Evolutionary conservation across 2,797 vertebrate species (phyloP).

Genomic region (Balearica regulorum): DNA sequence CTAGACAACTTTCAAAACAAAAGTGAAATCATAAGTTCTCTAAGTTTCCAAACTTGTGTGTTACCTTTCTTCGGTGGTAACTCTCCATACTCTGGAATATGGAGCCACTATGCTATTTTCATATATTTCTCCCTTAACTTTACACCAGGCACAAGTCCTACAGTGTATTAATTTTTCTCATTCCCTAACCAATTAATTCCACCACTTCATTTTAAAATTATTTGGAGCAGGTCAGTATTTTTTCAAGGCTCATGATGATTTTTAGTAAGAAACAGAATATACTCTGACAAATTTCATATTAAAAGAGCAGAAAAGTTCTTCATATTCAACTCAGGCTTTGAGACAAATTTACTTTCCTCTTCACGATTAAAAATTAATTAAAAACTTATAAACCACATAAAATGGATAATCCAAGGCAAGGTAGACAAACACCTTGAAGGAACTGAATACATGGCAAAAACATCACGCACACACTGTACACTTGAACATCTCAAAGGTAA

Average conservation of each 20-base stretch:
- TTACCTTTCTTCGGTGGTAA: not conserved
- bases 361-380: not conserved
- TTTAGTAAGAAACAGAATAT: not conserved
- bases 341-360: not conserved
- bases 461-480: not conserved
- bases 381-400: not conserved
- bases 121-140: not conserved
- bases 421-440: not conserved
- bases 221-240: not conserved
- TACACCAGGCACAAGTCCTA: not conserved
- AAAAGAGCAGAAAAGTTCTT: not conserved
- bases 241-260: not conserved
- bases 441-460: not conserved
- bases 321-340: not conserved
- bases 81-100: not conserved
- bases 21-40: not conserved
- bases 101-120: not conserved
- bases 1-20: not conserved
- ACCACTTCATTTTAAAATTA: not conserved
- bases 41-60: not conserved
- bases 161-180: not conserved
- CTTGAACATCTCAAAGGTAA: not conserved
- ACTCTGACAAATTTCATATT: not conserved
- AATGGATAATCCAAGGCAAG: not conserved
- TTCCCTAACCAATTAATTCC: not conserved